Percentiles rank a stretch among this genome's conserved stretches.
phyloP scores from a whole-genome alignment of 2,888 invertebrate genomes.

The Agrotis exclamationis region DNA sequence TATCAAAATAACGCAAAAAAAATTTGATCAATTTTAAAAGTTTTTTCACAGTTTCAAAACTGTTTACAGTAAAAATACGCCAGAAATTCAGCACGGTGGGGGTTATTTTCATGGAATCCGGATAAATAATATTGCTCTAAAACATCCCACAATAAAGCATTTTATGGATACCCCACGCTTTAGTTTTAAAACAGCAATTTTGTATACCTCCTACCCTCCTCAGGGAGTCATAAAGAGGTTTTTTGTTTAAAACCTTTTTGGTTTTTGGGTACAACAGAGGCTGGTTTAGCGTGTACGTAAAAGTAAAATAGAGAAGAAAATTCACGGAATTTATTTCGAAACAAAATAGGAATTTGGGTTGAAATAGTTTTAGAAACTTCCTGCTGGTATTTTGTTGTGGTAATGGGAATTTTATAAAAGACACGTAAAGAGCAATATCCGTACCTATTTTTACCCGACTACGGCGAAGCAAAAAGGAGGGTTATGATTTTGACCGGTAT shows the following conservation, averaged over 20 bases:
- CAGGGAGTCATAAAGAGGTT: slow-evolving; percentile 41
- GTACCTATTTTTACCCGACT: no score
- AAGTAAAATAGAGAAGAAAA: slow-evolving; percentile 21
- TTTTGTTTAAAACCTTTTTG: slow-evolving; percentile 36
- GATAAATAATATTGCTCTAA: slow-evolving; percentile 31
- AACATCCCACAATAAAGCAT: slow-evolving; percentile 27
- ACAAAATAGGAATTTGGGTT: slow-evolving; percentile 23
- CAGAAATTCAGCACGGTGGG: slow-evolving; percentile 11
- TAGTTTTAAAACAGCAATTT: slow-evolving; percentile 57
- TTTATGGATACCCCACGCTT: slow-evolving; percentile 44
- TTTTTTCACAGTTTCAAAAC: not conserved
- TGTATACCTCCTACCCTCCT: slow-evolving; percentile 3
- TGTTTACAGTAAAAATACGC: not conserved
- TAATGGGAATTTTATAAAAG: not conserved
- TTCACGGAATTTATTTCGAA: slow-evolving; percentile 36
- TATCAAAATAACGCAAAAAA: not conserved
- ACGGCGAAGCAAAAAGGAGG: no score
- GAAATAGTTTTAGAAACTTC: slow-evolving; percentile 2
- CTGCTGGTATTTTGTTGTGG: not conserved
- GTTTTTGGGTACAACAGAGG: slow-evolving; percentile 22
- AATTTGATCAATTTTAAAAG: no score
- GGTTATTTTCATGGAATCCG: slow-evolving; percentile 24
- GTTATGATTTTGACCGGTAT: no score
- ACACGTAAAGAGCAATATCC: no score
- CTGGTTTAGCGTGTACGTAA: slow-evolving; percentile 6